A percentile compares a stretch with the other conserved stretches of the same genome.
Evolutionary conservation across 2,113 vertebrate genomes (phyloP).

Genomic region (Piaya cayana): DNA sequence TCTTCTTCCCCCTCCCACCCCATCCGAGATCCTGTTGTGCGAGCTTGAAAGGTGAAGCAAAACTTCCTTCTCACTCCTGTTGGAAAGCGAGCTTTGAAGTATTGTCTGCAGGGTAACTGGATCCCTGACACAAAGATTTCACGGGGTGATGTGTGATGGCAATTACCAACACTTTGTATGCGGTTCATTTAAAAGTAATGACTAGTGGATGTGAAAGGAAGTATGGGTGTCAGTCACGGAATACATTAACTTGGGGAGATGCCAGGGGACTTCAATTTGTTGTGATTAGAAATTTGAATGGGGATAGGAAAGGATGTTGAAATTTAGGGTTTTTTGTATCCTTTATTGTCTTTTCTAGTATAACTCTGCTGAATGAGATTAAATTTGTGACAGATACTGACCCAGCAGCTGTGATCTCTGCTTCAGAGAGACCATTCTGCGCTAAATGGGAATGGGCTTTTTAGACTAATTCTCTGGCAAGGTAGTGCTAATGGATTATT

Average conservation of each 20-base stretch:
- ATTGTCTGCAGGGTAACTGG: not conserved
- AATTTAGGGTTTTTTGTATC: not conserved
- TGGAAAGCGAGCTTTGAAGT: not conserved
- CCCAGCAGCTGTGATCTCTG: not conserved
- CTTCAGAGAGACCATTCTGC: not conserved
- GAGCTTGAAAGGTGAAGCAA: not conserved
- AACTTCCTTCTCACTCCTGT: not conserved
- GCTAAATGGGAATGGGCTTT: not conserved
- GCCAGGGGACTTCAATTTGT: not conserved
- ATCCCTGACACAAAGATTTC: not conserved
- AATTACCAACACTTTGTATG: slow-evolving; percentile 25
- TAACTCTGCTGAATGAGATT: not conserved
- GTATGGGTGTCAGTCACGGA: slow-evolving; percentile 47
- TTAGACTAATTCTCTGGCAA: not conserved
- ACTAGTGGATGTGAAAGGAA: slow-evolving; percentile 14
- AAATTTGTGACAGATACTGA: not conserved
- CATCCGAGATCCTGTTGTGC: not conserved
- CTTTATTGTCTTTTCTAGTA: not conserved
- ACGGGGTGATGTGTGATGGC: not conserved
- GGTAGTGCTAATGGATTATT: not conserved
- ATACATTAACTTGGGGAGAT: slow-evolving; percentile 9
- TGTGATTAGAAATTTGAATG: not conserved
- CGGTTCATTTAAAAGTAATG: slow-evolving; percentile 62
- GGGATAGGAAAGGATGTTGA: not conserved
- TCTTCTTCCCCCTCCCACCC: fast-evolving